phyloP scores from a whole-genome alignment of 2,888 invertebrate genomes.

The Monochamus alternatus region DNA sequence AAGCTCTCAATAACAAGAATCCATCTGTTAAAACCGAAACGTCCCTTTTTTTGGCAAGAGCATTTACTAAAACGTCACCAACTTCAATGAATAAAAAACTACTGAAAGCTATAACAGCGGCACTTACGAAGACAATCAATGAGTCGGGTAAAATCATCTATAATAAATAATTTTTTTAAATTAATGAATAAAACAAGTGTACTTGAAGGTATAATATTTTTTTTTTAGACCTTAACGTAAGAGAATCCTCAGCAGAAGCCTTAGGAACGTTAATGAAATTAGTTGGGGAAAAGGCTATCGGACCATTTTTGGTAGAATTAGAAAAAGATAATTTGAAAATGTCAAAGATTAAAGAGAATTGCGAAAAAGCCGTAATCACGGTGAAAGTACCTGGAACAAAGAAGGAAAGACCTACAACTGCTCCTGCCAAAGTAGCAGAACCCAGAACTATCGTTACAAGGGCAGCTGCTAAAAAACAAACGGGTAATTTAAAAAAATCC shows the following conservation, averaged over 20 bases:
- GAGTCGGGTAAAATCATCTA: conserved; percentile 76
- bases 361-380: conserved; percentile 92
- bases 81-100: conserved; percentile 90
- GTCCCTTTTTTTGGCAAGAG: conserved; percentile 86
- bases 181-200: background rate
- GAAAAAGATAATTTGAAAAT: conserved; percentile 94
- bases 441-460: conserved; percentile 56
- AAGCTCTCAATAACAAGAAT: conserved; percentile 92
- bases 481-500: conserved; percentile 34
- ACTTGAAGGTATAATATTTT: background rate
- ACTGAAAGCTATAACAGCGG: conserved; percentile 85
- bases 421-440: conserved; percentile 70
- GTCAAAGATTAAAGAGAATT: conserved; percentile 94
- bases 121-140: conserved; percentile 84
- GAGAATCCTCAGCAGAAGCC: conserved; percentile 94
- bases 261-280: conserved; percentile 95
- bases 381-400: conserved; percentile 81
- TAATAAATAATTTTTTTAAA: too few species aligned
- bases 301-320: conserved; percentile 89
- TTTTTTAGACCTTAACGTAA: conserved; percentile 84
- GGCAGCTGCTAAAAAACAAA: conserved; percentile 63
- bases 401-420: conserved; percentile 74
- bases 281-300: conserved; percentile 92
- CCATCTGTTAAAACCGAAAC: conserved; percentile 92
- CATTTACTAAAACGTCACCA: conserved; percentile 87